Conservation (phyloP, 2,797 vertebrate genomes). For the Erethizon dorsatum region DNA sequence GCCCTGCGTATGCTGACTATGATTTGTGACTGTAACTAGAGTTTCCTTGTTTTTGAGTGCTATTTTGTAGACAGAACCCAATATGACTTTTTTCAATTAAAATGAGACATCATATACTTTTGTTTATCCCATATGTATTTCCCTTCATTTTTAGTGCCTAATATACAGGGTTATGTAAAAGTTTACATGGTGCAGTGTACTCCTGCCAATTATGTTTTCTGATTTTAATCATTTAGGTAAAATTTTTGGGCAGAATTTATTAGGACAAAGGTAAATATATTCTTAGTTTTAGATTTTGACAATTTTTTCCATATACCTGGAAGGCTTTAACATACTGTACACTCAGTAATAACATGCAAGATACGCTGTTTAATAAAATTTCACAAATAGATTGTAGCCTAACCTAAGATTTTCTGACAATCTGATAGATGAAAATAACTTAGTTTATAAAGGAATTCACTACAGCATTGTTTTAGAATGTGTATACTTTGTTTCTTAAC, state of each 20-base stretch:
- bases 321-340: background rate
- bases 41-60: background rate
- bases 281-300: background rate
- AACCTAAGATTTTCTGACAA: background rate
- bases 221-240: background rate
- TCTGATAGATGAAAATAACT: background rate
- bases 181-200: background rate
- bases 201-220: background rate
- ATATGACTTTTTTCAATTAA: background rate
- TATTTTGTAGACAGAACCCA: background rate
- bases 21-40: background rate
- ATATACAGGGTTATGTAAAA: background rate
- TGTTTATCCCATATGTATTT: background rate
- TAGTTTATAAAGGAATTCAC: background rate
- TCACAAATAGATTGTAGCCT: background rate
- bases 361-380: background rate
- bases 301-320: background rate
- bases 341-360: background rate
- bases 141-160: background rate
- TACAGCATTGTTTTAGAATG: background rate
- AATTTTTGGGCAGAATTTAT: background rate
- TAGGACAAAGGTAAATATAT: background rate
- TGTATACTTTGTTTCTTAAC: background rate
- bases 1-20: background rate
- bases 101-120: background rate